These are phyloP conservation scores for Cecropterus lyciades DNA, from an alignment of 1,140 invertebrate genomes.

Conservation along the genomic window DNA sequence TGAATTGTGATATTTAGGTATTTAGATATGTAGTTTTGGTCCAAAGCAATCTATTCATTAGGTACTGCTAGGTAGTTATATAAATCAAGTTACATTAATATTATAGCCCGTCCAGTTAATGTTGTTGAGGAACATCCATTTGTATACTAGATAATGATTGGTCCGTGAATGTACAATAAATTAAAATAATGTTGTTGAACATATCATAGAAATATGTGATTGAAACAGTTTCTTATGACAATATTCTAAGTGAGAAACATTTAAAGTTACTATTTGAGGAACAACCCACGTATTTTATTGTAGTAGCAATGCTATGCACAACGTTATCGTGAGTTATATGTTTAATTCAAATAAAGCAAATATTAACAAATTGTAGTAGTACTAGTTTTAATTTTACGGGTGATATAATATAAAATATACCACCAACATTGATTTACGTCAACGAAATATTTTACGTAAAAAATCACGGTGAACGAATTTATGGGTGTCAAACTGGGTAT, in stretches of 20 bases:
- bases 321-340: too few species aligned
- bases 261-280: too few species aligned
- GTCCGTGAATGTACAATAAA: conserved; percentile 5
- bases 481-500: too few species aligned
- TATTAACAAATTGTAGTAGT: too few species aligned
- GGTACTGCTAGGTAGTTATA: conserved; percentile 1
- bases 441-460: too few species aligned
- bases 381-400: too few species aligned
- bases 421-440: too few species aligned
- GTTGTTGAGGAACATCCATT: conserved; percentile 3
- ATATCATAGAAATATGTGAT: conserved; percentile 11
- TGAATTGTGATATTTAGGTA: conserved; percentile 31
- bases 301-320: too few species aligned
- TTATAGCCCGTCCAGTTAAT: conserved; percentile 19
- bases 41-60: conserved; percentile 26
- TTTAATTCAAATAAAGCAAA: too few species aligned
- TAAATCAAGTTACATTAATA: conserved; percentile 17
- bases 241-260: neutral
- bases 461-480: too few species aligned
- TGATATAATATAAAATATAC: too few species aligned
- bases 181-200: conserved; percentile 7
- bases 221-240: neutral
- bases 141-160: neutral
- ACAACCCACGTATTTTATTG: too few species aligned
- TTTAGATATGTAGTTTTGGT: conserved; percentile 19